phyloP scores from a whole-genome alignment of 2,888 invertebrate species.

The Icerya purchasi region DNA sequence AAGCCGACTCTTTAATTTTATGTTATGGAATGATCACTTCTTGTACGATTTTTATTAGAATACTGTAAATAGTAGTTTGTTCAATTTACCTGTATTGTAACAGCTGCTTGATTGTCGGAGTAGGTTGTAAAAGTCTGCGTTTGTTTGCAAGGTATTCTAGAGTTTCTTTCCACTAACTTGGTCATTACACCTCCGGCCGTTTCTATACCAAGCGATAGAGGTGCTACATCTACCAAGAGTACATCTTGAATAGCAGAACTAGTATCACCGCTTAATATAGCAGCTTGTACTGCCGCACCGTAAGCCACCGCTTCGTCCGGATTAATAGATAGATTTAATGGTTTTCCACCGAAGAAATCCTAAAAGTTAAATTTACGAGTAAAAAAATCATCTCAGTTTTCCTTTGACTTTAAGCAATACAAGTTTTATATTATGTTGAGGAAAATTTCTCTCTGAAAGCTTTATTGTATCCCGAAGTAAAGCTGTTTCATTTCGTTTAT shows the following conservation, averaged over 20 bases:
- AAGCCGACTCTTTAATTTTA: no score
- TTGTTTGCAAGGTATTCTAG: slow-evolving; percentile 34
- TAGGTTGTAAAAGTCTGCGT: slow-evolving; percentile 66
- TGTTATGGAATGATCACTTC: no score
- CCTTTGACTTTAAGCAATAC: no score
- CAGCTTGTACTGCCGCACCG: slow-evolving; percentile 84
- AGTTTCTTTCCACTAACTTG: slow-evolving; percentile 35
- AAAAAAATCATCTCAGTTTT: not conserved
- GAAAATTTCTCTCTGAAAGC: no score
- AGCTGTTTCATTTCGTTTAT: no score
- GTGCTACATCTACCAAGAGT: slow-evolving; percentile 43
- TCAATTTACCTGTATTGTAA: slow-evolving; percentile 42
- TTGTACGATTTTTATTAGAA: no score
- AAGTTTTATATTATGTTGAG: no score
- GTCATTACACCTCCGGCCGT: slow-evolving; percentile 62
- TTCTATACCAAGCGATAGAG: slow-evolving; percentile 50
- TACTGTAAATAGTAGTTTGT: no score
- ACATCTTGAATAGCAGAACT: slow-evolving; percentile 48
- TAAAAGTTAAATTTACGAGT: no score
- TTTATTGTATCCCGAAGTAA: no score
- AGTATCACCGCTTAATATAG: slow-evolving; percentile 48
- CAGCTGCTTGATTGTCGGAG: slow-evolving; percentile 75
- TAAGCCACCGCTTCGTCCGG: slow-evolving; percentile 80
- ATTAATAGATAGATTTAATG: slow-evolving; percentile 74
- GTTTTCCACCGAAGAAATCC: slow-evolving; percentile 53